Evolutionary conservation across 2,113 vertebrate genomes (phyloP).

Genomic region (Campylorhamphus procurvoides): DNA sequence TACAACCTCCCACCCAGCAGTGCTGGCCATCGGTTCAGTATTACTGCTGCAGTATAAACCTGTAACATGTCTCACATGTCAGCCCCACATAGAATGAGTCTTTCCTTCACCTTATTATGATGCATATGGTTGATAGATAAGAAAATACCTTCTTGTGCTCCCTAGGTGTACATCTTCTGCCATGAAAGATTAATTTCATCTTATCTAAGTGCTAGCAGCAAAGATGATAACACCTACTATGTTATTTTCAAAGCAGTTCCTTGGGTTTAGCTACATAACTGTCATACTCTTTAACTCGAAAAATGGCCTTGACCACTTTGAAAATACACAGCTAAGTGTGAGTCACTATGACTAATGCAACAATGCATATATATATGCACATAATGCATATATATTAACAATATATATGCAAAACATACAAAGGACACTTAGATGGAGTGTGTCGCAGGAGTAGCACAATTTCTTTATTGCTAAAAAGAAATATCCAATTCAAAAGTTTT

Average conservation of each 20-base stretch:
- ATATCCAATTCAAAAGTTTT: not conserved
- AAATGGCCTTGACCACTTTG: not conserved
- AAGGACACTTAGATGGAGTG: not conserved
- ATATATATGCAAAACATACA: not conserved
- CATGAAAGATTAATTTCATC: not conserved
- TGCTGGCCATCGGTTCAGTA: rapidly evolving
- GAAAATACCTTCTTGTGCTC: not conserved
- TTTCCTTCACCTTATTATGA: not conserved
- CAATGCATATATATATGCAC: too few relatives aligned
- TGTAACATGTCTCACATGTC: rapidly evolving
- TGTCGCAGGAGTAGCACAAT: not conserved
- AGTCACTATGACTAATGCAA: not conserved
- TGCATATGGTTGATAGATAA: not conserved
- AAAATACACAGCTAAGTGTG: not conserved
- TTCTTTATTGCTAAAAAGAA: not conserved
- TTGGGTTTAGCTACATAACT: not conserved
- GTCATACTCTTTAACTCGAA: not conserved
- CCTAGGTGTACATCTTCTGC: not conserved
- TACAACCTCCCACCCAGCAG: not conserved
- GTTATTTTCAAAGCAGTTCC: not conserved
- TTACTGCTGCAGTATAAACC: not conserved
- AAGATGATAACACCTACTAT: not conserved
- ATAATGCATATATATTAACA: too few relatives aligned
- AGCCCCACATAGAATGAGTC: not conserved
- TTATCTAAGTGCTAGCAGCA: not conserved